phyloP scores from a whole-genome alignment of 2,888 invertebrate species.

The Lochmaea capreae region DNA sequence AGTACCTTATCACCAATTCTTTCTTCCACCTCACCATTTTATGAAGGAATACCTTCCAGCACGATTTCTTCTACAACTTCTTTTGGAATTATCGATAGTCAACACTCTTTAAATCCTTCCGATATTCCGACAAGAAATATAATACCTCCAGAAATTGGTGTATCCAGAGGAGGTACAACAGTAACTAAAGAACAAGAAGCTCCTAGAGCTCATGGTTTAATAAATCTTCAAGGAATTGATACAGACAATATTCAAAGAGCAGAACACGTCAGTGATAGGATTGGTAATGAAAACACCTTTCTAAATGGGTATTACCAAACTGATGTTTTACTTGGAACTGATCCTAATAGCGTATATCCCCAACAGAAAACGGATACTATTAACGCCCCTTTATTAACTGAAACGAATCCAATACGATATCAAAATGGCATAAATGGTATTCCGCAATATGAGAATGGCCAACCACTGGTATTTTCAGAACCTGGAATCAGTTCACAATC shows the following conservation, averaged over 20 bases:
- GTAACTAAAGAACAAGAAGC: conserved; percentile 25
- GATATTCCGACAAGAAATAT: conserved; percentile 43
- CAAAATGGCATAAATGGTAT: conserved; percentile 5
- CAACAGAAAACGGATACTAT: background rate
- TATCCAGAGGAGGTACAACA: conserved; percentile 23
- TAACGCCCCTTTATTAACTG: conserved; percentile 22
- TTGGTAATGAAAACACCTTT: conserved; percentile 7
- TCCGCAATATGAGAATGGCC: background rate
- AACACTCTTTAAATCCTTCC: conserved; percentile 34
- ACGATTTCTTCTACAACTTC: conserved; percentile 9
- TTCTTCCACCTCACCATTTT: conserved; percentile 18
- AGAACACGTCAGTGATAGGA: conserved; percentile 1
- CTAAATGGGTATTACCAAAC: conserved; percentile 29
- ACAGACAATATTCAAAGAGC: conserved; percentile 19
- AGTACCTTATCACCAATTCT: conserved; percentile 1
- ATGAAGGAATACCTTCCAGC: background rate
- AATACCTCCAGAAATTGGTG: conserved; percentile 46
- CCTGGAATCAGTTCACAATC: background rate
- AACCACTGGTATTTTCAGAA: background rate
- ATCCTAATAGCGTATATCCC: conserved; percentile 7
- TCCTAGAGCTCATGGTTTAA: conserved; percentile 25
- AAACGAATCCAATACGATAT: conserved; percentile 32
- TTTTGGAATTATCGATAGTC: conserved; percentile 6
- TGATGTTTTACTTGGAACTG: conserved; percentile 13
- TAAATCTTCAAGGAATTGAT: conserved; percentile 40